A percentile compares a stretch with the other conserved stretches of the same genome.
phyloP scores from a whole-genome alignment of 2,888 invertebrate genomes.

The Hanleya hanleyi region DNA sequence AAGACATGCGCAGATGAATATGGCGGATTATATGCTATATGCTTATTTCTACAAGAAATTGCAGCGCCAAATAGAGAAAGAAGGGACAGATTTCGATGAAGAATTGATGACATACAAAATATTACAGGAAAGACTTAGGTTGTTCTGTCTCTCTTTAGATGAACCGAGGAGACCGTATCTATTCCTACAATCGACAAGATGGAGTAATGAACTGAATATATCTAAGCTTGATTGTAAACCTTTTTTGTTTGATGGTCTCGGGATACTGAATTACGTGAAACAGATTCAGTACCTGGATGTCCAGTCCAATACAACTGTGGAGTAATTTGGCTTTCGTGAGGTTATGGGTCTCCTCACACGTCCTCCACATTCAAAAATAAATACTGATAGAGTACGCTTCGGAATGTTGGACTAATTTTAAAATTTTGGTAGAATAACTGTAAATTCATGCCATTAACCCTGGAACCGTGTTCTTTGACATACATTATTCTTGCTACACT shows the following conservation, averaged over 20 bases:
- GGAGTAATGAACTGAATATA: not conserved
- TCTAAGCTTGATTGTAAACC: not conserved
- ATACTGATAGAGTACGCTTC: no score
- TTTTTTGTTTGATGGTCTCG: not conserved
- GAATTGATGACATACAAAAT: not conserved
- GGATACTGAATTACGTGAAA: not conserved
- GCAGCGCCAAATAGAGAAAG: not conserved
- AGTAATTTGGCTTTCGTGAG: no score
- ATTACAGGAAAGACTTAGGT: not conserved
- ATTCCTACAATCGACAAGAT: not conserved
- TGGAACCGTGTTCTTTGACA: no score
- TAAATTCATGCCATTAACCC: no score
- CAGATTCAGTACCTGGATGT: not conserved
- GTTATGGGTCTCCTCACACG: no score
- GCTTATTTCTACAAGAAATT: not conserved
- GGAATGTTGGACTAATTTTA: no score
- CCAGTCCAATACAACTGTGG: no score
- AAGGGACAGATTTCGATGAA: not conserved
- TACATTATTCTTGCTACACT: no score
- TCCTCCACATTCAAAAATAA: no score
- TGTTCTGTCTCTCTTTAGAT: not conserved
- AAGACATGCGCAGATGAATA: not conserved
- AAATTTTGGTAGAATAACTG: no score
- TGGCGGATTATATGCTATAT: not conserved
- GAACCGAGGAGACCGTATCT: not conserved